Evolutionary conservation across 1,140 invertebrate genomes (phyloP).

Genomic region (Protaetia brevitarsis): DNA sequence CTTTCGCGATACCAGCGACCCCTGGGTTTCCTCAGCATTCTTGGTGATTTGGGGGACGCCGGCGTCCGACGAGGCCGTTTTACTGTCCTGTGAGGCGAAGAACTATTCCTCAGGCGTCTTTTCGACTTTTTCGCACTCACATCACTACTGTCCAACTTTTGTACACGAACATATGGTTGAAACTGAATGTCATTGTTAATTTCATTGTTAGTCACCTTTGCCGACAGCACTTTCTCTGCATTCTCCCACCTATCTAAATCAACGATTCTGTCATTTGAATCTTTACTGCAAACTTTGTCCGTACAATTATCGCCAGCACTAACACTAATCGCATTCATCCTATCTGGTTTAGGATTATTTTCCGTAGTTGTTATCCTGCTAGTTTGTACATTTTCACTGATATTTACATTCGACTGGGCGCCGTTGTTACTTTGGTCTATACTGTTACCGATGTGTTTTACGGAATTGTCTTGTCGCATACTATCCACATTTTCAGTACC

Average conservation of each 20-base stretch:
- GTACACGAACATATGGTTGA: conserved; percentile 43
- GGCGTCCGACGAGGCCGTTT: conserved; percentile 36
- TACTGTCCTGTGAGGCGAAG: conserved; percentile 34
- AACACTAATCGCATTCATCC: background rate
- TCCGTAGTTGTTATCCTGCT: conserved; percentile 30
- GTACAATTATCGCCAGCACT: conserved; percentile 6
- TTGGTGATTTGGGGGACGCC: conserved; percentile 41
- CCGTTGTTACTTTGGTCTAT: conserved; percentile 20
- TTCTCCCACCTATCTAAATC: conserved; percentile 33
- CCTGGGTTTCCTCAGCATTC: conserved; percentile 41
- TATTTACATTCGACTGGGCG: conserved; percentile 25
- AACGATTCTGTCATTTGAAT: conserved; percentile 14
- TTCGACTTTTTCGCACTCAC: conserved; percentile 19
- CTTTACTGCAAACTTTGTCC: conserved; percentile 20
- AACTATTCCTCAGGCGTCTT: conserved; percentile 24
- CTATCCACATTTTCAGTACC: conserved; percentile 19
- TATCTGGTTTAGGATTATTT: conserved; percentile 19
- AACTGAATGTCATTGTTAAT: conserved; percentile 33
- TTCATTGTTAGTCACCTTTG: conserved; percentile 35
- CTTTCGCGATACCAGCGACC: conserved; percentile 47
- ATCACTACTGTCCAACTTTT: conserved; percentile 38
- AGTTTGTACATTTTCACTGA: conserved; percentile 25
- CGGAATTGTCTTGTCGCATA: background rate
- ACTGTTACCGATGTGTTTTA: conserved; percentile 1
- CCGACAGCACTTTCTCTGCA: conserved; percentile 37